Evolutionary conservation across 92 coral and sea anemone genomes (phyloP).

Genomic region (Actinernus sp.): DNA sequence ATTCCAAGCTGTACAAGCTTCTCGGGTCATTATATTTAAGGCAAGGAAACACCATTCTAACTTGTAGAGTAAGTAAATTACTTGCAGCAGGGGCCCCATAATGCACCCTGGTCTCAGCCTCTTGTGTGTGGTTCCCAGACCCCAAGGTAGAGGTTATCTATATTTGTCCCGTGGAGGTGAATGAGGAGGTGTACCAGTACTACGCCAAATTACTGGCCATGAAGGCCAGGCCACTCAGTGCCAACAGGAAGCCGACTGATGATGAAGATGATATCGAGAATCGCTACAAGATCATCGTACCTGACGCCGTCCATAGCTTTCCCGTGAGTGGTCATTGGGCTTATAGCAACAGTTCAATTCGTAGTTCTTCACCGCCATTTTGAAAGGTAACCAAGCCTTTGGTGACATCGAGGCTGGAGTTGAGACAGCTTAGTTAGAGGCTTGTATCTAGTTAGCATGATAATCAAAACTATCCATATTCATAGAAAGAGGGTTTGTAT

Average conservation of each 20-base stretch:
- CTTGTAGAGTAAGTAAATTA: no score
- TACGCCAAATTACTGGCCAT: constrained; percentile 92
- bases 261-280: constrained; percentile 85
- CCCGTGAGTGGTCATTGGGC: constrained; percentile 96
- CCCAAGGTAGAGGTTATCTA: constrained; percentile 95
- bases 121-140: constrained; percentile 39
- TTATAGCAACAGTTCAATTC: no score
- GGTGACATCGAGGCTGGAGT: no score
- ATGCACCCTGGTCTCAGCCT: neutral
- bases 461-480: no score
- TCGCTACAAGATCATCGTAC: constrained; percentile 93
- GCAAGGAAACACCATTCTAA: no score
- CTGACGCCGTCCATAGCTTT: constrained; percentile 93
- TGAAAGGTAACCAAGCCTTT: no score
- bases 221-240: constrained; percentile 81
- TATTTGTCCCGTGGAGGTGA: constrained; percentile 92
- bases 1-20: no score
- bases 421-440: no score
- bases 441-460: no score
- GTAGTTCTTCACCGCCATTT: no score
- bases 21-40: no score
- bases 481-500: no score
- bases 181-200: constrained; percentile 97
- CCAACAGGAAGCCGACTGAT: constrained; percentile 18
- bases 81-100: neutral